Base-by-base conservation (phyloP, 1,140 invertebrate species). In the Pseudobourletiella spinata region DNA sequence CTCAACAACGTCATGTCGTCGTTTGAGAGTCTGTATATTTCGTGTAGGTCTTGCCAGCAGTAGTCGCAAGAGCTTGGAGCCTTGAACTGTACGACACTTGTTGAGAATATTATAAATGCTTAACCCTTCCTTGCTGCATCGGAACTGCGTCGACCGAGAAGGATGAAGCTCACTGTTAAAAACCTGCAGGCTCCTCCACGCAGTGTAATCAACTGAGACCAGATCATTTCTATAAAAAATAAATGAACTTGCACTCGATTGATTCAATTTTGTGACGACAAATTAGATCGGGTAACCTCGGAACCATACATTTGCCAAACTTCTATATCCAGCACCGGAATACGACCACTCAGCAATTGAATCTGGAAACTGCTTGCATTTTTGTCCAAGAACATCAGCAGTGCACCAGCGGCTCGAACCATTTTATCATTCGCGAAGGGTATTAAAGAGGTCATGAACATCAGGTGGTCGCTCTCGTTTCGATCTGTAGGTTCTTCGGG, bases 101-200 rank as follows among this genome's bases (percentile, higher is more conserved):
- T 83, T 84, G 42, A 88, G 79, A n/a, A 87, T 72, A 16, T 82
- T 81, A 76, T 79, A 89, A 2, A 90, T 72, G 72, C 86, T 89
- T 77, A 48, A 22, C 22, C 44, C 44, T 18, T 48, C 44, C 18
- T 48, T 48, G 44, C 6, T 48, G n/a, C 32, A 11, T 39, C 32
- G 32, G n/a, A 39, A 39, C 8, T n/a, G n/a, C 11, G 11, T n/a
- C 11, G 35, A 11, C 11, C 35, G 14, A 11, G 86, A 86, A 6
- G 88, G 87, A 74, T 91, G 88, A n/a, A 81, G 76, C 43, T 82
- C 79, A 24, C 80, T 77, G 44, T 81, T 81, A 70, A 91, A 87
- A 46, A 93, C 85, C 75, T 89, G 84, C 11, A 93, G 73, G 15
- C 83, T 82, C 59, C 80, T 80, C 71, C 83, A 88, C 2, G 84